These are phyloP conservation scores for Cebidichthys violaceus DNA, from an alignment of 2,113 vertebrate species.

Conservation along the genomic window DNA sequence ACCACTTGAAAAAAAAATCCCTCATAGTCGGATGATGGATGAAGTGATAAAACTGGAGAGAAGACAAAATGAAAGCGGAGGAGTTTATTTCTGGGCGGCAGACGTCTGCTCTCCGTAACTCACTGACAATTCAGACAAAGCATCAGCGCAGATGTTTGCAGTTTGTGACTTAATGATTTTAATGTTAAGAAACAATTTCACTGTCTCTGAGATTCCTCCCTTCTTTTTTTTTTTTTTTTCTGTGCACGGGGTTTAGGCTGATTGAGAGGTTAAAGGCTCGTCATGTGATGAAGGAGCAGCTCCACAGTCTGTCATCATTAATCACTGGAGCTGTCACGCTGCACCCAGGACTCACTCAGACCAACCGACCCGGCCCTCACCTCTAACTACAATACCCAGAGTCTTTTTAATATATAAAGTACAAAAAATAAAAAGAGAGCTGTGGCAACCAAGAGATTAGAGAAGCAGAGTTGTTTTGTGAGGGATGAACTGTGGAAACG, in stretches of 20 bases:
- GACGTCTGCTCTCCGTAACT: constrained; percentile 54
- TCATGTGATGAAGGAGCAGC: constrained; percentile 71
- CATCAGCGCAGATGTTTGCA: constrained; percentile 54
- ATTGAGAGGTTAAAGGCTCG: constrained; percentile 69
- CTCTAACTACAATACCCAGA: constrained; percentile 55
- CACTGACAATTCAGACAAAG: constrained; percentile 53
- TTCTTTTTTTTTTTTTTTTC: not conserved
- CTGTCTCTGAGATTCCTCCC: constrained; percentile 9
- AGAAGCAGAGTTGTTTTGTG: constrained; percentile 20
- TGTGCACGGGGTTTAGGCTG: constrained; percentile 32
- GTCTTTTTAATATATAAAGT: constrained; percentile 16
- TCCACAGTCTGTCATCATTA: constrained; percentile 74
- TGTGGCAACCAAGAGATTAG: constrained; percentile 4
- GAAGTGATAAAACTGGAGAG: constrained; percentile 78
- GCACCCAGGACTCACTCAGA: constrained; percentile 55
- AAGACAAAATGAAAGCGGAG: constrained; percentile 69
- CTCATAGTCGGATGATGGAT: constrained; percentile 77
- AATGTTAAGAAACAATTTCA: constrained; percentile 31
- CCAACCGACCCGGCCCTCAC: constrained; percentile 43
- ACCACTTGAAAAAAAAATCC: constrained; percentile 69
- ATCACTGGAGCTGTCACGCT: constrained; percentile 72
- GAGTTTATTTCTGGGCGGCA: constrained; percentile 70
- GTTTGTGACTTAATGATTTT: constrained; percentile 65
- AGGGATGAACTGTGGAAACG: constrained; percentile 11
- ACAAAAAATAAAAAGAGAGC: constrained; percentile 37